A percentile compares a stretch with the other conserved stretches of the same genome.
phyloP scores from a whole-genome alignment of 1,140 invertebrate species.

The Zaprionus ghesquierei region DNA sequence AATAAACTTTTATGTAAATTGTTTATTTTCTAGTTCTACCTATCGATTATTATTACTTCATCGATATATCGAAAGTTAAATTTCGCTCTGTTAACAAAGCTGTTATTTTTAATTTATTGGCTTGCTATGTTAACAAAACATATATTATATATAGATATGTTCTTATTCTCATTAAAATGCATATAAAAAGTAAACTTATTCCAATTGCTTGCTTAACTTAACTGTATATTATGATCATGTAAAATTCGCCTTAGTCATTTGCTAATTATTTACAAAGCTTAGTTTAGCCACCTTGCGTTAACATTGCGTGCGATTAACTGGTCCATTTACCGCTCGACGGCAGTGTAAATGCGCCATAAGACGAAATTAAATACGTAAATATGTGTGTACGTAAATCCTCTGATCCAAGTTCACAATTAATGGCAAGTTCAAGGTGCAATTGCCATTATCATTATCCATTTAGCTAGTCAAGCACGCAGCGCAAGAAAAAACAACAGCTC shows the following conservation, averaged over 20 bases:
- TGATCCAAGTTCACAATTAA: constrained; percentile 48
- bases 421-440: constrained; percentile 70
- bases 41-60: no score
- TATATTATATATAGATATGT: no score
- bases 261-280: neutral
- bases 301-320: neutral
- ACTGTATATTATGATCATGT: neutral
- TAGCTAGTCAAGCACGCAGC: constrained; percentile 62
- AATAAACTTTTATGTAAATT: no score
- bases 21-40: no score
- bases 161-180: no score
- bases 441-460: constrained; percentile 75
- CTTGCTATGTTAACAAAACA: no score
- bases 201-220: no score
- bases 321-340: neutral
- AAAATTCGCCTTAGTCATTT: neutral
- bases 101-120: no score
- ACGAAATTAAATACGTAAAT: constrained; percentile 19
- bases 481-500: constrained; percentile 20
- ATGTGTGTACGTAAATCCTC: neutral
- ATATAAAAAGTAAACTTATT: no score
- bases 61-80: no score
- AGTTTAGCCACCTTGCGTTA: neutral
- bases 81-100: no score
- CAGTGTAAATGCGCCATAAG: neutral